Percentiles rank a stretch among this genome's conserved stretches.
These are phyloP conservation scores for Anoplopoma fimbria DNA, from an alignment of 2,113 vertebrate species.

Conservation along the genomic window DNA sequence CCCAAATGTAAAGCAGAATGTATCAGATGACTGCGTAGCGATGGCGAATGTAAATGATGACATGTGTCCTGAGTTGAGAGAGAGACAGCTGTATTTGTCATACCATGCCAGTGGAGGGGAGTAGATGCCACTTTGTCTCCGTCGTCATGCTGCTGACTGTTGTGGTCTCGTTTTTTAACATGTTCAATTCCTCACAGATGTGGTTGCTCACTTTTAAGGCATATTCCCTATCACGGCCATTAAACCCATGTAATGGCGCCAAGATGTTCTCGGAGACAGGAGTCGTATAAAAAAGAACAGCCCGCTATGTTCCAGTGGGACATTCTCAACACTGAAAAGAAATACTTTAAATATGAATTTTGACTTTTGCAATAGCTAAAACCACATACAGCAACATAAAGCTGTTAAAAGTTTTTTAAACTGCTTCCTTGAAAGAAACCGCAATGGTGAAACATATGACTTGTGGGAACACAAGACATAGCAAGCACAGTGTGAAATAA, in stretches of 20 bases:
- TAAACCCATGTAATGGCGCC: slow-evolving; percentile 76
- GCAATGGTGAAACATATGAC: slow-evolving; percentile 19
- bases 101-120: slow-evolving; percentile 11
- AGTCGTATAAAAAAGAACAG: slow-evolving; percentile 57
- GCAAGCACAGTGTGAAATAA: slow-evolving; percentile 20
- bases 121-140: slow-evolving; percentile 75
- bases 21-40: slow-evolving; percentile 8
- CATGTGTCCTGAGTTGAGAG: slow-evolving; percentile 19
- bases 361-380: slow-evolving; percentile 9
- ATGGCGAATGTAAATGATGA: slow-evolving; percentile 43
- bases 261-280: slow-evolving; percentile 76
- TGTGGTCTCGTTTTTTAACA: slow-evolving; percentile 74
- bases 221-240: slow-evolving; percentile 79
- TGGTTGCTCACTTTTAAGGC: slow-evolving; percentile 76
- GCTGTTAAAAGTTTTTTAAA: slow-evolving; percentile 36
- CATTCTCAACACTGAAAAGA: slow-evolving; percentile 35
- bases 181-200: slow-evolving; percentile 82
- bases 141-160: slow-evolving; percentile 76
- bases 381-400: slow-evolving; percentile 42
- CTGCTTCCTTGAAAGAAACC: slow-evolving; percentile 41
- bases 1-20: slow-evolving; percentile 13
- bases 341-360: slow-evolving; percentile 40
- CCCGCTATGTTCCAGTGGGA: slow-evolving; percentile 58
- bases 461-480: slow-evolving; percentile 33
- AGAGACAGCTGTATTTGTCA: slow-evolving; percentile 50